Evolutionary conservation across 2,888 invertebrate species (phyloP).

Genomic region (Hermaeophaga mercurialis): DNA sequence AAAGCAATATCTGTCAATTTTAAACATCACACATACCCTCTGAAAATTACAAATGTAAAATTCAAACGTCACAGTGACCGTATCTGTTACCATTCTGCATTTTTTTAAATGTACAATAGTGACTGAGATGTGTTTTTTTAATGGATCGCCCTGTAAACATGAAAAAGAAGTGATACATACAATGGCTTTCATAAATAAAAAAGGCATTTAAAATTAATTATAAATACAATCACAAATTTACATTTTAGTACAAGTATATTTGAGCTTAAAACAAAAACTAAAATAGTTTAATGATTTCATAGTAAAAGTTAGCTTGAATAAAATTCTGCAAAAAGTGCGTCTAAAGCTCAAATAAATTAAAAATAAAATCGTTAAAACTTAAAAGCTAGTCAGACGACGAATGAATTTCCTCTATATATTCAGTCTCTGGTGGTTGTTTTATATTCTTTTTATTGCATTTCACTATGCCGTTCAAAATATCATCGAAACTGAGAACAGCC

Average conservation of each 20-base stretch:
- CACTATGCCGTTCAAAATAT: slow-evolving; percentile 46
- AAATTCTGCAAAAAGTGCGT: too few relatives aligned
- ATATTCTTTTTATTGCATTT: slow-evolving; percentile 47
- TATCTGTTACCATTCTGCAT: too few relatives aligned
- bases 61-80: too few relatives aligned
- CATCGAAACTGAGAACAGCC: slow-evolving; percentile 45
- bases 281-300: too few relatives aligned
- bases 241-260: slow-evolving; percentile 1
- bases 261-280: slow-evolving; percentile 3
- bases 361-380: background rate
- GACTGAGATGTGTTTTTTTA: too few relatives aligned
- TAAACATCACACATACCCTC: too few relatives aligned
- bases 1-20: too few relatives aligned
- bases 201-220: background rate
- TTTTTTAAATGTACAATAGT: too few relatives aligned
- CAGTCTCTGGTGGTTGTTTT: slow-evolving; percentile 26
- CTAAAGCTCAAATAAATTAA: slow-evolving; percentile 9
- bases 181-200: slow-evolving; percentile 1
- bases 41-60: too few relatives aligned
- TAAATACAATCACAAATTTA: slow-evolving; percentile 4
- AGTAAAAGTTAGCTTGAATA: too few relatives aligned
- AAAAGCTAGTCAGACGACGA: background rate
- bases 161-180: background rate
- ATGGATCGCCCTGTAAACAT: background rate
- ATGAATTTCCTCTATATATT: slow-evolving; percentile 7